Evolutionary conservation across 1,140 invertebrate species (phyloP).

Genomic region (Elymnias hypermnestra): DNA sequence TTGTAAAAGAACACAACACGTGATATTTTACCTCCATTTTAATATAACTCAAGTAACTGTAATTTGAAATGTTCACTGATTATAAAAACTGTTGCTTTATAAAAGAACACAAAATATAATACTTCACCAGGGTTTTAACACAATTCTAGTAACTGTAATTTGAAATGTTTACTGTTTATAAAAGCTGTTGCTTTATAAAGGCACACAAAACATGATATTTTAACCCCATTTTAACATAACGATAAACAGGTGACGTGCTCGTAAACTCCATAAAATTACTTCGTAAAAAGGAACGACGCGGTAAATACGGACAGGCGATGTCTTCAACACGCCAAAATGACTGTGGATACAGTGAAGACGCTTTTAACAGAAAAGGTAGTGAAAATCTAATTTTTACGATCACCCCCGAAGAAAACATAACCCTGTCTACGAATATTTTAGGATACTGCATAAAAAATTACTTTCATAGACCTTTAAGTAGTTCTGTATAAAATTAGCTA

Average conservation of each 20-base stretch:
- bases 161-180: neutral
- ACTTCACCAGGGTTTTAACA: conserved; percentile 59
- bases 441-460: no score
- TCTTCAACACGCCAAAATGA: conserved; percentile 34
- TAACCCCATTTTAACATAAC: conserved; percentile 61
- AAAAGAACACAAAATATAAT: no score
- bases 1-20: no score
- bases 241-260: conserved; percentile 51
- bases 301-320: conserved; percentile 69
- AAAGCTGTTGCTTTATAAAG: no score
- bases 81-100: conserved; percentile 4
- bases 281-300: conserved; percentile 64
- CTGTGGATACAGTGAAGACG: conserved; percentile 30
- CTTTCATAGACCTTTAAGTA: no score
- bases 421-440: neutral
- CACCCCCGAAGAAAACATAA: conserved; percentile 8
- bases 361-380: conserved; percentile 29
- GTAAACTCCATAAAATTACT: conserved; percentile 58
- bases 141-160: no score
- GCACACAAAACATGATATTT: conserved; percentile 52
- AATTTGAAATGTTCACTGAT: neutral
- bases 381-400: conserved; percentile 38
- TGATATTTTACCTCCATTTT: no score
- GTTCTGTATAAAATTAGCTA: no score
- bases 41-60: no score